Evolutionary conservation across 2,888 invertebrate species (phyloP), one percentile per base, ranked within the genome.

Genomic region (Apoda limacodes): DNA sequence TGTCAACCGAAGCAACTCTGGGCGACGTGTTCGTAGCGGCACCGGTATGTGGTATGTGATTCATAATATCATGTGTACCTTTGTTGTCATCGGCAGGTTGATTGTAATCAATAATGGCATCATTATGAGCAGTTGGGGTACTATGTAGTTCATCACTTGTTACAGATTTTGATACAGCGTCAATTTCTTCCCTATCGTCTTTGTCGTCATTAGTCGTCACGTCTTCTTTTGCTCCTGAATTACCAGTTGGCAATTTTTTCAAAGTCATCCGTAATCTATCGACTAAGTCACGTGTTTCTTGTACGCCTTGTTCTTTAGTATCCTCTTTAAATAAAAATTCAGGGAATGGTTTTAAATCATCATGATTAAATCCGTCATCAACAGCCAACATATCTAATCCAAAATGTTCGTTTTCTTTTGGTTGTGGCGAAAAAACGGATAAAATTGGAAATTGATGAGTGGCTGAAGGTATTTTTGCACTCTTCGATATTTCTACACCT

Each of bases 251-350:
- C 10, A 86, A 83, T 60, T 88, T 89, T 55, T 89, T 88, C 48
- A 90, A 75, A 52, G 88, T 87, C 83, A 88, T 84, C 27, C 93
- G 82, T 10, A 95, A 70, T 53, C 94, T 92, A 54, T 93, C 92
- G 3, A 95, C 90, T 14, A 95, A 78, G 68, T 92, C 89, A 37
- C 91, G 72, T 0, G 94, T 94, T 59, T 92, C 93, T 39, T 90
- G 83, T 0, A 90, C 90, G 46, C 90, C 90, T 47, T 80, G 84
- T 60, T 93, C 93, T 55, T 90, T 90, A 2, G 89, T 86, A 55
- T 91, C 90, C 54, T 90, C 90, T 53, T 89, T 88, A 52, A 89
- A 87, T 40, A 89, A 71, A 51, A 86, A 82, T 41, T 87, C 86
- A 24, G 85, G 83, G 56, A 89, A 89, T 0, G 87, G 84, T 50